Evolutionary conservation across 2,113 vertebrate species (phyloP).

Genomic region (Muscicapa adusta): DNA sequence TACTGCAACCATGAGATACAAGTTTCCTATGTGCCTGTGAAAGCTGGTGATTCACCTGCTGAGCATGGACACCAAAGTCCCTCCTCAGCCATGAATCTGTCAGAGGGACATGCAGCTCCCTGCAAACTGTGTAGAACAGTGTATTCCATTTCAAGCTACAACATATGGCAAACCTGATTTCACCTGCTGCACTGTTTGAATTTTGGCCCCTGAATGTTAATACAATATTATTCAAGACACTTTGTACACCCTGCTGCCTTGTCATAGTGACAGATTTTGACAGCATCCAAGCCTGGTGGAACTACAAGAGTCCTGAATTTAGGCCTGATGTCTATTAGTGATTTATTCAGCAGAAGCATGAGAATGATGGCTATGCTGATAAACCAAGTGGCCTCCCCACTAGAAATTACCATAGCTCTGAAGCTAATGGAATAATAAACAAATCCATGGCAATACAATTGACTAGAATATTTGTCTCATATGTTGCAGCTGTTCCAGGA

Average conservation of each 20-base stretch:
- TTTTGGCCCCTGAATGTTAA: neutral
- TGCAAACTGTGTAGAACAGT: neutral
- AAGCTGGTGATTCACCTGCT: fast-evolving
- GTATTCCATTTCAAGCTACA: neutral
- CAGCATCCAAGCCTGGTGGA: neutral
- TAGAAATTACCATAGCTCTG: neutral
- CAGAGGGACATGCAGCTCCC: fast-evolving
- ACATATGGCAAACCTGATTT: neutral
- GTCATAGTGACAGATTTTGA: neutral
- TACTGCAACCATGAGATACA: neutral
- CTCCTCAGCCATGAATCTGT: neutral
- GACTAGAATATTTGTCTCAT: neutral
- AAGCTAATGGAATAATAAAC: neutral
- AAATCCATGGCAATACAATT: neutral
- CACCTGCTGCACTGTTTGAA: fast-evolving
- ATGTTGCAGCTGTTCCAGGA: neutral
- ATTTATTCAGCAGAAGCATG: neutral
- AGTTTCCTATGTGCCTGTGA: neutral
- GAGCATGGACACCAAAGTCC: neutral
- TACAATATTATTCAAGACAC: neutral
- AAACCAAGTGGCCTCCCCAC: neutral
- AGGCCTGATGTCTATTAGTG: neutral
- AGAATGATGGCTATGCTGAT: neutral
- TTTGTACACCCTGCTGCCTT: neutral
- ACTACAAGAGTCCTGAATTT: neutral